These are phyloP conservation scores for Acrossocheilus wenchowensis DNA, from an alignment of 2,797 vertebrate genomes.

Conservation along the genomic window DNA sequence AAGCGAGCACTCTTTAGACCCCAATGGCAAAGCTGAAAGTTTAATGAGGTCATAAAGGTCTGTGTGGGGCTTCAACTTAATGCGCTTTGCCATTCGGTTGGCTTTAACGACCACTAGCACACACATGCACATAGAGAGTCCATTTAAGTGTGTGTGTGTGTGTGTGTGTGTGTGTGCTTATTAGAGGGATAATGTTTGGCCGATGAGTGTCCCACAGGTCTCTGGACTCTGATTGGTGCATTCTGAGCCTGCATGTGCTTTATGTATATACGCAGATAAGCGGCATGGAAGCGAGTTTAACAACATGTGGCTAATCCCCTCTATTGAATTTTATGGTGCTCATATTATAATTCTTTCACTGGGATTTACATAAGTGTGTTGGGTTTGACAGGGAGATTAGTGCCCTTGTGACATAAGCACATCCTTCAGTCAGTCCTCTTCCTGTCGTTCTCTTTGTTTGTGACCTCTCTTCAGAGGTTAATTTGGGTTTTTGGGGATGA, in stretches of 20 bases:
- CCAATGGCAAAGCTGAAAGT: constrained; percentile 52
- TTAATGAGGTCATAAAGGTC: constrained; percentile 69
- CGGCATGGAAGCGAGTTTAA: constrained; percentile 54
- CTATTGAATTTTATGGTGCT: constrained; percentile 56
- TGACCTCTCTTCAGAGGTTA: not conserved
- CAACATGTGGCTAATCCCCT: constrained; percentile 63
- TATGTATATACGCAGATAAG: constrained; percentile 61
- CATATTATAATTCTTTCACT: constrained; percentile 55
- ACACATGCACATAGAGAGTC: not conserved
- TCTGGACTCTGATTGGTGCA: constrained; percentile 49
- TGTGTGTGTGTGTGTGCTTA: constrained; percentile 32
- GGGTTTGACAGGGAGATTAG: constrained; percentile 35
- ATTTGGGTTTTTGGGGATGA: not conserved
- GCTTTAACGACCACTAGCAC: constrained; percentile 49
- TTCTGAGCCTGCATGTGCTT: constrained; percentile 4
- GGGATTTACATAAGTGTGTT: constrained; percentile 21
- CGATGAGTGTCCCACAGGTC: constrained; percentile 48
- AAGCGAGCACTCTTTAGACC: constrained; percentile 48
- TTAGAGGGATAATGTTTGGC: constrained; percentile 59
- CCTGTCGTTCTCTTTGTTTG: not conserved
- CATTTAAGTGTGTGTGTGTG: not conserved
- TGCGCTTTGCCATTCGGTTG: constrained; percentile 61
- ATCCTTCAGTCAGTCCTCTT: constrained; percentile 40
- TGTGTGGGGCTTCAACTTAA: constrained; percentile 65
- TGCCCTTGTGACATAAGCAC: constrained; percentile 4